Base-by-base conservation (phyloP, 2,113 vertebrate species). In the Argyrosomus japonicus region DNA sequence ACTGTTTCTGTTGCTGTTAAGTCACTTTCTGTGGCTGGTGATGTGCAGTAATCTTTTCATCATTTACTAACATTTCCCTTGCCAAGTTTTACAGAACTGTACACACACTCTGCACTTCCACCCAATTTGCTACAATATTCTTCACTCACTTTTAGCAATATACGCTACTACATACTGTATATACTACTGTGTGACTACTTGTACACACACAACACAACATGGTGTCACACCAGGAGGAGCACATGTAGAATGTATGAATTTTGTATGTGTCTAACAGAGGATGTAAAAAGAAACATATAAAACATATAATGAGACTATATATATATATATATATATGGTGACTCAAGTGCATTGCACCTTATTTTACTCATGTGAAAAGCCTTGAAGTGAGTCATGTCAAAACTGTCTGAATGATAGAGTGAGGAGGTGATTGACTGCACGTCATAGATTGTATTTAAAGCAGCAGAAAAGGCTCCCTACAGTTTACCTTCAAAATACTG, bases 21-120 rank as follows among this genome's bases (percentile, higher is more conserved):
- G 77, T 75, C 50, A 58, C 56, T 82, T 47, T 50, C 54, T 65
- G 67, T 11, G 25, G 56, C 63, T 62, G 58, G 3, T 75, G 79
- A 73, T 68, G 53, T 50, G 21, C 61, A 71, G 6, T 54, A 57
- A 67, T 75, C 68, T 82, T 83, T 80, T 82, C 43, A 78, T 88
- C 61, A 23, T 61, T 69, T 47, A 45, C 45, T 43, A 64, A 82
- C 60, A 21, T 65, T 83, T 83, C 61, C 53, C 65, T 43, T 4
- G 23, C 2, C 54, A 82, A 61, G 47, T 57, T 77, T 79, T 76
- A 18, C 32, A 56, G 48, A 62, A 63, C 53, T 57, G 29, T 25
- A 36, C 40, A 21, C 2, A 18, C 32, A 40, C 50, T 54, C 17
- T 18, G 14, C 25, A 43, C n/a, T 48, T 25, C 53, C 25, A 18